A percentile compares a stretch with the other conserved stretches of the same genome.
phyloP scores from a whole-genome alignment of 2,797 vertebrate genomes.

The Anguilla pacifica region DNA sequence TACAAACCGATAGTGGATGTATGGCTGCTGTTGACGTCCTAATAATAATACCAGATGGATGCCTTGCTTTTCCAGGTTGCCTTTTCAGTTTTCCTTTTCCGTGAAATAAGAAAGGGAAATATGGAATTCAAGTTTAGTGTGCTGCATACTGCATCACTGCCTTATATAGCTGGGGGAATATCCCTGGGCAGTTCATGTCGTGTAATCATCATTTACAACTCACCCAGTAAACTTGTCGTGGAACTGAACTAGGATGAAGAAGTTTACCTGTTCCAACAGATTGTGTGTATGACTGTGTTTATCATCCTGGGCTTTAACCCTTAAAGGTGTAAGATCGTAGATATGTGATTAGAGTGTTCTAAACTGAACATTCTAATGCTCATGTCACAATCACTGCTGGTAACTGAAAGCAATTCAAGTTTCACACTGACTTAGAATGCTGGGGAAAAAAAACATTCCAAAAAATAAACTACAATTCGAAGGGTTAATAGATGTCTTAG shows the following conservation, averaged over 20 bases:
- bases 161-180: conserved; percentile 9
- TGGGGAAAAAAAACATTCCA: no score
- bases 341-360: no score
- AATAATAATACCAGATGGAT: conserved; percentile 6
- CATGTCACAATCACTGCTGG: no score
- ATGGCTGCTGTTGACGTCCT: neutral
- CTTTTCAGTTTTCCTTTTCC: neutral
- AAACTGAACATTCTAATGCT: no score
- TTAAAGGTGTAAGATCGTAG: no score
- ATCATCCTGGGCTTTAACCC: neutral
- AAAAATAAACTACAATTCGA: no score
- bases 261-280: neutral
- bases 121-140: neutral
- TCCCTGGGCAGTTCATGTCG: neutral
- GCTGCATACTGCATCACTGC: neutral
- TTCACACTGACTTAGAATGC: no score
- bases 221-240: neutral
- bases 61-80: neutral
- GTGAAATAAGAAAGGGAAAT: neutral
- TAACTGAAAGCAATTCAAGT: no score
- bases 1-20: neutral
- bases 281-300: neutral
- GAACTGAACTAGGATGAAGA: no score
- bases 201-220: conserved; percentile 14
- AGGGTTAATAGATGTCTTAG: neutral